Base-by-base conservation (phyloP, 2,888 invertebrate genomes). In the Apoda limacodes region DNA sequence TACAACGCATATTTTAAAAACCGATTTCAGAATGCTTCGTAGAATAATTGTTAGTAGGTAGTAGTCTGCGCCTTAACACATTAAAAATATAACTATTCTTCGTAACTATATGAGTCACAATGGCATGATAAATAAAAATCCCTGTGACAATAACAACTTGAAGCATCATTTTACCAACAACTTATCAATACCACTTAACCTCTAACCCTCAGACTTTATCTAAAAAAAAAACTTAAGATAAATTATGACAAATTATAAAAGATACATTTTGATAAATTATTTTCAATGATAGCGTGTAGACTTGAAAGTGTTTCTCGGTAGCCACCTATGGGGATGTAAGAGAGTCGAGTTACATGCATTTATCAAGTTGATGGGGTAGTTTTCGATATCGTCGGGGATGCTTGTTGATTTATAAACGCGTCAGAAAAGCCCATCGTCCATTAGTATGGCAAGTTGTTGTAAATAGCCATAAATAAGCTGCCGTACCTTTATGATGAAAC, bases 231-330 rank as follows among this genome's bases (percentile, higher is more conserved):
- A 46, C 46, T 45, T 32, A 40, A 57, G 67, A 74, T 70, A 71
- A 64, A 66, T 55, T 52, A 55, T 70, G 70, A 75, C 70, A 72
- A 71, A 74, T 72, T 64, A 68, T 66, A n/a, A n/a, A 40, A 57
- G 67, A 74, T 70, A 71, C 63, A 66, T 7, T 7, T 17, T 17
- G 67, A 74, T 70, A 71, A 64, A 66, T 55, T 52, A 55, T 70
- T 70, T 74, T 70, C 72, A 71, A 74, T 72, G 64, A 68, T 66
- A 60, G 64, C 56, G 65, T 65, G 51, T 48, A 52, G 56, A 57
- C 63, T 67, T 60, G 52, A 66, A 66, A 62, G 57, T 60, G 59
- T 49, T 57, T 46, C 49, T 42, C 30, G 40, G 37, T 45, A 45
- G 32, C 34, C 34, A 41, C 39, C 43, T 35, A 44, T 46, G 47